Base-by-base conservation (phyloP, 2,113 vertebrate species). In the Actenoides hombroni region DNA sequence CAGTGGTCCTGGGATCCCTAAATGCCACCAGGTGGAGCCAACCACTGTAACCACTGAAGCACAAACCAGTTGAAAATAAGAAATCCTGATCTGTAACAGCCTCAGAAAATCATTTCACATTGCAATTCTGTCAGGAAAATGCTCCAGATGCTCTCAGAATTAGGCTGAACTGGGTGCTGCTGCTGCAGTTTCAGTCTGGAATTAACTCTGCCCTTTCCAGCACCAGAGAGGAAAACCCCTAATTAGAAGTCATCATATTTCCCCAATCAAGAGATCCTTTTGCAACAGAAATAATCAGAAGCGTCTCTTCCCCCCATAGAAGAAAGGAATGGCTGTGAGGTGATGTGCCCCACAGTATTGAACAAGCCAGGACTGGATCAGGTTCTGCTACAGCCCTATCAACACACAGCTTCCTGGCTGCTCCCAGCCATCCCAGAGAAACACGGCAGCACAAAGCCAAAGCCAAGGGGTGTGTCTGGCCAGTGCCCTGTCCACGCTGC, bases 21-120 rank as follows among this genome's bases (percentile, higher is more conserved):
- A 83, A 57, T 57, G 86, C 96, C 95, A 96, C 42, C 76, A 97
- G 96, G 73, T 96, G 96, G 95, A 95, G 95, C 92, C 88, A 90
- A 63, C 20, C 68, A 74, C 93, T 76, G 76, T 71, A 88, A 53
- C 10, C 21, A 61, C 8, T 31, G 33, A 5, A 88, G 83, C 40
- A 59, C 33, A 53, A 67, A 49, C 59, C 19, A 0, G 11, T 0
- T 54, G 60, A 37, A 88, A 94, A 17, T 2, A 33, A 84, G 60
- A 85, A 90, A 83, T 75, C 51, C 33, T 35, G 65, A 48, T 24
- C 53, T 40, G 10, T 8, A 78, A 76, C 9, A 83, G 56, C 33
- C 56, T 54, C 65, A 48, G 33, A 51, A 92, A 86, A 61, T 21
- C 4, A 13, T 28, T 86, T 70, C 59, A 16, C 26, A 15, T 19